A percentile compares a stretch with the other conserved stretches of the same genome.
Evolutionary conservation across 2,797 vertebrate genomes (phyloP).

Genomic region (Gila robusta): DNA sequence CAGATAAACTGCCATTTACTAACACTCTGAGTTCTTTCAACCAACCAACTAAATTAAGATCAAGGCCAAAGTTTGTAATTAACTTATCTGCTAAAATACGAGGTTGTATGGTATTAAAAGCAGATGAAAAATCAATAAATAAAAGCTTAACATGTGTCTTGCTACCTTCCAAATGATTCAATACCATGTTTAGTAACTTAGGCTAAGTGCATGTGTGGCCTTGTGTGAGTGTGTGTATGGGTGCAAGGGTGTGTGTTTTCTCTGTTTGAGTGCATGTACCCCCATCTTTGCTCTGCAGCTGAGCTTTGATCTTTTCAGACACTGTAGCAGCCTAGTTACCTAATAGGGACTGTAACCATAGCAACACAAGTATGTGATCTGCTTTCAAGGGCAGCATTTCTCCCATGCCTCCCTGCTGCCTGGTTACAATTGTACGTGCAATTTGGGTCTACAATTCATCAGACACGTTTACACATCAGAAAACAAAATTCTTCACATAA

Average conservation of each 20-base stretch:
- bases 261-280: slow-evolving; percentile 40
- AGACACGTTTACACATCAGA: slow-evolving; percentile 32
- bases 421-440: slow-evolving; percentile 37
- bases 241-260: slow-evolving; percentile 44
- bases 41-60: too few relatives aligned
- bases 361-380: slow-evolving; percentile 65
- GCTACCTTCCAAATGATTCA: too few relatives aligned
- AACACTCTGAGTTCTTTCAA: too few relatives aligned
- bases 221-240: slow-evolving; percentile 25
- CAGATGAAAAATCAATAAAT: too few relatives aligned
- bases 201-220: slow-evolving; percentile 1
- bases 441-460: slow-evolving; percentile 38
- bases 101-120: too few relatives aligned
- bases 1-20: too few relatives aligned
- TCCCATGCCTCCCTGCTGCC: slow-evolving; percentile 54
- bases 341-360: slow-evolving; percentile 65
- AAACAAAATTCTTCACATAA: slow-evolving; percentile 26
- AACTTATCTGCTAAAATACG: too few relatives aligned
- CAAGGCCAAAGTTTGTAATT: too few relatives aligned
- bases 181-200: too few relatives aligned
- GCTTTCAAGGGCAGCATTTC: slow-evolving; percentile 58
- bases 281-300: slow-evolving; percentile 59
- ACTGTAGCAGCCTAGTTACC: slow-evolving; percentile 65
- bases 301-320: slow-evolving; percentile 67
- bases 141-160: too few relatives aligned